Conservation (phyloP, 2,888 invertebrate genomes). For the Polietes domitor region DNA sequence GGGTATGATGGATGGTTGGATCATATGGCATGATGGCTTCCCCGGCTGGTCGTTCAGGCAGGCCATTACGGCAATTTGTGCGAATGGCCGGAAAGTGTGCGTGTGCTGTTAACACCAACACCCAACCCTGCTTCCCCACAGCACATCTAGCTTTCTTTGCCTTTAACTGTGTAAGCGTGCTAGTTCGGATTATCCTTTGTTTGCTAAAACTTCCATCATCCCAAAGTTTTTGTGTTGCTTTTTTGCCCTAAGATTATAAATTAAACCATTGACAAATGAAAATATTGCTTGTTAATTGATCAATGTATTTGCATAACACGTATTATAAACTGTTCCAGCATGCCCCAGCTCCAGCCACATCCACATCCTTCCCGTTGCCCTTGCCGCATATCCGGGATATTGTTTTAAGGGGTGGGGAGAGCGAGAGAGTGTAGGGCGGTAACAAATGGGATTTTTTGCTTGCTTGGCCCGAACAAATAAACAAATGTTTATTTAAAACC, state of each 20-base stretch:
- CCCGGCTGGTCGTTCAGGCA: background rate
- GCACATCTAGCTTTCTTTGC: constrained; percentile 18
- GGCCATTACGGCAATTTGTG: constrained; percentile 26
- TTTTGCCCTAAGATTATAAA: constrained; percentile 73
- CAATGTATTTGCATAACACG: constrained; percentile 67
- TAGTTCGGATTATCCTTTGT: too few species aligned
- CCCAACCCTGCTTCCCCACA: background rate
- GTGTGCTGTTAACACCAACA: constrained; percentile 41
- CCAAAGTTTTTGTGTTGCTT: constrained; percentile 32
- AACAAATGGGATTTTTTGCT: constrained; percentile 53
- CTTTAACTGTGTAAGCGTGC: background rate
- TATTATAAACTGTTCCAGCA: constrained; percentile 51
- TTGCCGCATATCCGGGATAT: background rate
- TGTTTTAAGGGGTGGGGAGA: background rate
- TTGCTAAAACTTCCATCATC: constrained; percentile 25
- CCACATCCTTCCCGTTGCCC: background rate
- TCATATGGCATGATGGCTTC: constrained; percentile 21
- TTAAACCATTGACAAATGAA: constrained; percentile 81
- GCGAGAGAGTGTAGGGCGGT: constrained; percentile 23
- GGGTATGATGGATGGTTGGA: constrained; percentile 5
- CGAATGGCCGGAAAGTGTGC: background rate
- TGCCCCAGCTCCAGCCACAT: background rate
- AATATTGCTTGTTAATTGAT: constrained; percentile 81
- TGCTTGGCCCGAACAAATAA: constrained; percentile 30
- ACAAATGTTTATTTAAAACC: constrained; percentile 62